These are phyloP conservation scores for Leucoma salicis DNA, from an alignment of 2,888 invertebrate genomes.

Conservation along the genomic window DNA sequence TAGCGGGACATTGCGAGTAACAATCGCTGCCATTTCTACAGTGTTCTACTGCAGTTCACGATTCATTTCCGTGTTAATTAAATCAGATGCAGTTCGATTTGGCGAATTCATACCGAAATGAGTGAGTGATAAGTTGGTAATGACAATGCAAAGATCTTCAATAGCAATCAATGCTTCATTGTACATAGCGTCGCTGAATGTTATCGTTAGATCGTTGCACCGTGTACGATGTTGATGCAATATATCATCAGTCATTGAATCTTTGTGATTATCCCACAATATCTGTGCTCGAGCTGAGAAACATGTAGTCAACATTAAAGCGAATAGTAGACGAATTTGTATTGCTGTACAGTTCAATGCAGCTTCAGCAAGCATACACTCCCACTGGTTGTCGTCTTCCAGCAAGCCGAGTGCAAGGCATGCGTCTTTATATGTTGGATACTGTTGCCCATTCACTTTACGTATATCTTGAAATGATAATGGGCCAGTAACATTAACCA, in stretches of 20 bases:
- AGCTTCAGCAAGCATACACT: constrained; percentile 20
- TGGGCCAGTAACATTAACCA: constrained; percentile 27
- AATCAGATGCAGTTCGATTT: constrained; percentile 21
- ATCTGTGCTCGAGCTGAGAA: constrained; percentile 12
- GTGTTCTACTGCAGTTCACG: constrained; percentile 27
- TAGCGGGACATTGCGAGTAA: constrained; percentile 18
- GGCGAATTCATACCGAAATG: constrained; percentile 19
- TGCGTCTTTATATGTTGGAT: constrained; percentile 26
- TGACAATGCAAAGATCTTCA: constrained; percentile 24
- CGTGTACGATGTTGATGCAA: constrained; percentile 26
- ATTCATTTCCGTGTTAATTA: constrained; percentile 23
- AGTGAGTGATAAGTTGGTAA: constrained; percentile 9
- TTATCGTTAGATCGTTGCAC: constrained; percentile 24
- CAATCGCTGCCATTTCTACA: constrained; percentile 22
- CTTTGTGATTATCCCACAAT: constrained; percentile 24
- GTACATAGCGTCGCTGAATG: constrained; percentile 22
- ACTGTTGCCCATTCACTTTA: constrained; percentile 22
- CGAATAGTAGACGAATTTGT: constrained; percentile 25
- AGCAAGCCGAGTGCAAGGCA: constrained; percentile 29
- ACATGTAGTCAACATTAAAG: constrained; percentile 16
- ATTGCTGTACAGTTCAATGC: constrained; percentile 25
- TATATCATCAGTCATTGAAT: constrained; percentile 28
- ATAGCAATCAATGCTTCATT: constrained; percentile 24
- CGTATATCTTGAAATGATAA: constrained; percentile 20
- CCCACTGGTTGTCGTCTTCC: constrained; percentile 26